Conservation (phyloP, 2,797 vertebrate genomes). For the Notamacropus eugenii region DNA sequence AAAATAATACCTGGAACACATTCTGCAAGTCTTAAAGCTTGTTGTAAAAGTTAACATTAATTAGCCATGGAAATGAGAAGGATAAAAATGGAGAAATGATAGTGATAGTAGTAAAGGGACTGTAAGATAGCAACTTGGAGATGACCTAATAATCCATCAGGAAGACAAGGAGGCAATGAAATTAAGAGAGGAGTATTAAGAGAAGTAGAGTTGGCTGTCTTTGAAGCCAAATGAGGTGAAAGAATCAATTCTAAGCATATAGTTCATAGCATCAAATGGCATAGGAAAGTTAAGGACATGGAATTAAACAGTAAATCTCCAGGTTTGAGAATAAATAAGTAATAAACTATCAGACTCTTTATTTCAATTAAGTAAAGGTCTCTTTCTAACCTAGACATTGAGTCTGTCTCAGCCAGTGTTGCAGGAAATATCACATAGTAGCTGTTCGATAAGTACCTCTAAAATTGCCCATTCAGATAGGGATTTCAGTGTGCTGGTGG, state of each 20-base stretch:
- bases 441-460: neutral
- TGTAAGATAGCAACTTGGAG: no score
- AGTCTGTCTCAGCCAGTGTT: neutral
- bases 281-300: neutral
- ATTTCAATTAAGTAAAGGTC: neutral
- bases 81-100: no score
- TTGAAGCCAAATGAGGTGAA: neutral
- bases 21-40: no score
- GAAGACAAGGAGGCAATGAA: neutral
- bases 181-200: neutral
- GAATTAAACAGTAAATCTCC: neutral
- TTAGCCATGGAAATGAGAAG: no score
- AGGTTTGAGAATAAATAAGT: neutral
- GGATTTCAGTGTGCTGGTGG: neutral
- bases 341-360: neutral
- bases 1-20: no score
- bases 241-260: neutral
- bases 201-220: neutral
- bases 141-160: neutral
- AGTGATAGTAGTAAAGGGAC: no score
- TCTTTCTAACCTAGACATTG: no score
- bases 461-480: neutral
- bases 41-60: no score
- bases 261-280: neutral
- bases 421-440: neutral